These are phyloP conservation scores for Tricholauxania praeusta DNA, from an alignment of 2,888 invertebrate genomes.

Conservation along the genomic window DNA sequence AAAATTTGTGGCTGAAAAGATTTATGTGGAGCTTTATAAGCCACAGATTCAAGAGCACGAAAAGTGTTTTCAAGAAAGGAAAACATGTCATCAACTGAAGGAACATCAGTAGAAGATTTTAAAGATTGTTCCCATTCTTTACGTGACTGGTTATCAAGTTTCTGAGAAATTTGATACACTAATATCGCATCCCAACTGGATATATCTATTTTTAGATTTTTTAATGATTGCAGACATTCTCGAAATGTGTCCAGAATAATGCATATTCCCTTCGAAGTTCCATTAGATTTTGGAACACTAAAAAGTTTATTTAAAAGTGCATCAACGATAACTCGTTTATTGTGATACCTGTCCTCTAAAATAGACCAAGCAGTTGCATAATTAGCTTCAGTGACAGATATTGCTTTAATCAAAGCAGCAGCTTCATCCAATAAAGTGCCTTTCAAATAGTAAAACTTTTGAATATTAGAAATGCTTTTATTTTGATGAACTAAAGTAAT, in stretches of 20 bases:
- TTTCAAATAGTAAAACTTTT: constrained; percentile 2
- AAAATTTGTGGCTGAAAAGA: too few species aligned
- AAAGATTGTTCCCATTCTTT: constrained; percentile 20
- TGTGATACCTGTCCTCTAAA: constrained; percentile 31
- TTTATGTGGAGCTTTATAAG: too few species aligned
- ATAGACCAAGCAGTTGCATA: constrained; percentile 26
- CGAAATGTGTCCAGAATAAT: constrained; percentile 6
- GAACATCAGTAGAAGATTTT: constrained; percentile 20
- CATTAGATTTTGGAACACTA: constrained; percentile 15
- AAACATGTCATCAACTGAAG: constrained; percentile 5
- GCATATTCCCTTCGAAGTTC: constrained; percentile 9
- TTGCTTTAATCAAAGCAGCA: not conserved
- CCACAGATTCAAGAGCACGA: constrained; percentile 1
- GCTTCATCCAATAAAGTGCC: not conserved
- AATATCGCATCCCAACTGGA: constrained; percentile 10
- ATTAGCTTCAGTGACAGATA: constrained; percentile 22
- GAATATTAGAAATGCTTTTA: too few species aligned
- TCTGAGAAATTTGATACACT: constrained; percentile 16
- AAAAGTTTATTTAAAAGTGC: constrained; percentile 19
- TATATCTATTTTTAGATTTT: constrained; percentile 19
- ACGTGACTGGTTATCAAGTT: constrained; percentile 14
- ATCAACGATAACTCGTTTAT: constrained; percentile 24
- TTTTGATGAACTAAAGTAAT: too few species aligned
- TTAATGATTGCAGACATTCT: constrained; percentile 11
- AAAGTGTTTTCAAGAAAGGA: constrained; percentile 28